Percentiles rank a stretch among this genome's conserved stretches.
phyloP scores from a whole-genome alignment of 1,140 invertebrate genomes.

The Propsilocerus akamusi region DNA sequence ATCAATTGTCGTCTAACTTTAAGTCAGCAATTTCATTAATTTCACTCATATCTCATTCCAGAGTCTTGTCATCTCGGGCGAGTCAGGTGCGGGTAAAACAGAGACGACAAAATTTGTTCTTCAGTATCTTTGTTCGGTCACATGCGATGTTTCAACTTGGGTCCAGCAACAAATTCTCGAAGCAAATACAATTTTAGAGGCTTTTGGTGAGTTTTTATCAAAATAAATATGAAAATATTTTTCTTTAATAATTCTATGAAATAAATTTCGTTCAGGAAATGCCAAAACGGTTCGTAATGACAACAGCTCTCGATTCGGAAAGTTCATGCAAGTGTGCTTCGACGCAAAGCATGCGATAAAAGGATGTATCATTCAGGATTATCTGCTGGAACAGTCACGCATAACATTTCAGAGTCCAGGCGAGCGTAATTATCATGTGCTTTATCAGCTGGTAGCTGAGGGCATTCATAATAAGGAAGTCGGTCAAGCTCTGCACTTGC shows the following conservation, averaged over 20 bases:
- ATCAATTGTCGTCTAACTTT: background rate
- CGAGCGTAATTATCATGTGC: slow-evolving; percentile 94
- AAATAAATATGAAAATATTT: too few species aligned
- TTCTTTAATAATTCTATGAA: background rate
- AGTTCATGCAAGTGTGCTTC: slow-evolving; percentile 94
- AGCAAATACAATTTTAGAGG: slow-evolving; percentile 82
- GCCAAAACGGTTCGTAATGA: slow-evolving; percentile 95
- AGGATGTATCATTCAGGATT: slow-evolving; percentile 90
- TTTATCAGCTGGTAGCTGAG: slow-evolving; percentile 82
- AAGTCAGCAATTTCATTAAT: slow-evolving; percentile 17
- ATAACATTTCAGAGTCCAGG: slow-evolving; percentile 83
- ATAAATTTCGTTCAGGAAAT: slow-evolving; percentile 50
- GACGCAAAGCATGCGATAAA: slow-evolving; percentile 77
- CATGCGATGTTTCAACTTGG: slow-evolving; percentile 77
- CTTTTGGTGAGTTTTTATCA: slow-evolving; percentile 48
- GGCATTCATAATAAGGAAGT: slow-evolving; percentile 61
- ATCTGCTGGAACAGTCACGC: slow-evolving; percentile 86
- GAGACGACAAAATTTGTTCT: slow-evolving; percentile 91
- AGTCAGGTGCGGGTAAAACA: slow-evolving; percentile 95
- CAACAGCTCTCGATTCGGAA: slow-evolving; percentile 93
- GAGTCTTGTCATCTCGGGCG: slow-evolving; percentile 95
- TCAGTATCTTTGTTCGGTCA: slow-evolving; percentile 86
- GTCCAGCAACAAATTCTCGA: slow-evolving; percentile 88
- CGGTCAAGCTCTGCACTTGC: slow-evolving; percentile 50
- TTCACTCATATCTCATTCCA: slow-evolving; percentile 44